phyloP scores from a whole-genome alignment of 2,113 vertebrate genomes.

The Calyptommatus sinebrachiatus region DNA sequence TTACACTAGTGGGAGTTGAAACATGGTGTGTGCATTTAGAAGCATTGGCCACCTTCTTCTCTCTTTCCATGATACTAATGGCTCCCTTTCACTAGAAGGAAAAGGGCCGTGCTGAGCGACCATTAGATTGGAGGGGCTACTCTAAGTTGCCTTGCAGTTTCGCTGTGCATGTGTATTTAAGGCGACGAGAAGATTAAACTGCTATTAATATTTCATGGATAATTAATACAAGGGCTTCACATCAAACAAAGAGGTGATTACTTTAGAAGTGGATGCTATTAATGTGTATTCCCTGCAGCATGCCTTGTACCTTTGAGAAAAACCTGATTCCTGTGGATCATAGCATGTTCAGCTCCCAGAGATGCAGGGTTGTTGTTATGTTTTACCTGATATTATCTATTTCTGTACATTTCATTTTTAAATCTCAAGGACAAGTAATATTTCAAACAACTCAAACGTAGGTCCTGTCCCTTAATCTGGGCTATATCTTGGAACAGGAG shows the following conservation, averaged over 20 bases:
- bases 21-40: constrained; percentile 25
- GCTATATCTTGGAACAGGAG: no score
- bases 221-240: constrained; percentile 41
- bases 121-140: not conserved
- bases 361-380: not conserved
- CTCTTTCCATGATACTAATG: constrained; percentile 37
- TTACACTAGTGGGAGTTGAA: constrained; percentile 36
- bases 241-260: constrained; percentile 23
- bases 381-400: no score
- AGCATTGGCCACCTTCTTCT: constrained; percentile 36
- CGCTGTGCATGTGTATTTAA: constrained; percentile 17
- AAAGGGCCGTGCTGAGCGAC: constrained; percentile 22
- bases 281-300: constrained; percentile 1
- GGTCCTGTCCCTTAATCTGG: no score
- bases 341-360: not conserved
- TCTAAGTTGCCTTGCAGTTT: constrained; percentile 24
- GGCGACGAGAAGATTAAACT: constrained; percentile 38
- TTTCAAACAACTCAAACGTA: no score
- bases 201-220: constrained; percentile 53
- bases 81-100: constrained; percentile 21
- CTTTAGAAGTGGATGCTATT: constrained; percentile 17
- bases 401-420: no score
- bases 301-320: constrained; percentile 6
- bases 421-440: no score
- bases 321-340: not conserved